Evolutionary conservation across 1,140 invertebrate species (phyloP).

Genomic region (Hycleus phaleratus): DNA sequence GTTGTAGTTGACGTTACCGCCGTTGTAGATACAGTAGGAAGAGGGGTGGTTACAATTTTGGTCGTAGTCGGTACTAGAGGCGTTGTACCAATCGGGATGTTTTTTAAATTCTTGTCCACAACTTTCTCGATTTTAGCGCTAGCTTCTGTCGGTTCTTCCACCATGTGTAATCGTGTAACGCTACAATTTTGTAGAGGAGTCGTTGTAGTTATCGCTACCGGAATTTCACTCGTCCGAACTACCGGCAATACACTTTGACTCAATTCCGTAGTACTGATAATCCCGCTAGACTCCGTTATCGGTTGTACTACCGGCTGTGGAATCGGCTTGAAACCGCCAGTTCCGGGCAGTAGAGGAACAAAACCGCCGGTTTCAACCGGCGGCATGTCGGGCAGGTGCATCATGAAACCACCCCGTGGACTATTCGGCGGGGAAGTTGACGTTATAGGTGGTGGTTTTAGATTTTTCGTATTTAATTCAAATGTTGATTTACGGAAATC

Average conservation of each 20-base stretch:
- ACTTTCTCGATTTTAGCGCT: conserved; percentile 1
- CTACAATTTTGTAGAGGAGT: neutral
- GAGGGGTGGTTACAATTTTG: neutral
- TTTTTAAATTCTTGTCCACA: neutral
- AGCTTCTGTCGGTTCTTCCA: too few species aligned
- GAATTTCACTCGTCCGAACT: neutral
- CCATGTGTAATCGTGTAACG: neutral
- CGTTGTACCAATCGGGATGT: neutral
- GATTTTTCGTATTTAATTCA: neutral
- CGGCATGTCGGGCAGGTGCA: conserved; percentile 45
- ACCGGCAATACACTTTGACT: neutral
- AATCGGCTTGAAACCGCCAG: conserved; percentile 64
- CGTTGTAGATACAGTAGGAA: neutral
- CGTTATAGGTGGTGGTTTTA: neutral
- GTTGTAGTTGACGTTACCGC: neutral
- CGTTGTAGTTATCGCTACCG: neutral
- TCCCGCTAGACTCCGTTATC: neutral
- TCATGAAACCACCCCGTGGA: neutral
- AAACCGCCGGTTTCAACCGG: conserved; percentile 63
- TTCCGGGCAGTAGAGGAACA: conserved; percentile 58
- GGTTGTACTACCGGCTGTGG: conserved; percentile 18
- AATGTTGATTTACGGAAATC: conserved; percentile 26
- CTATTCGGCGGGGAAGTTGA: neutral
- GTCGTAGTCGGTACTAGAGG: too few species aligned
- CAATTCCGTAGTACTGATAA: neutral